Percentiles rank a stretch among this genome's conserved stretches.
Conservation (phyloP, 2,888 invertebrate species). For the Eilema caniola region DNA sequence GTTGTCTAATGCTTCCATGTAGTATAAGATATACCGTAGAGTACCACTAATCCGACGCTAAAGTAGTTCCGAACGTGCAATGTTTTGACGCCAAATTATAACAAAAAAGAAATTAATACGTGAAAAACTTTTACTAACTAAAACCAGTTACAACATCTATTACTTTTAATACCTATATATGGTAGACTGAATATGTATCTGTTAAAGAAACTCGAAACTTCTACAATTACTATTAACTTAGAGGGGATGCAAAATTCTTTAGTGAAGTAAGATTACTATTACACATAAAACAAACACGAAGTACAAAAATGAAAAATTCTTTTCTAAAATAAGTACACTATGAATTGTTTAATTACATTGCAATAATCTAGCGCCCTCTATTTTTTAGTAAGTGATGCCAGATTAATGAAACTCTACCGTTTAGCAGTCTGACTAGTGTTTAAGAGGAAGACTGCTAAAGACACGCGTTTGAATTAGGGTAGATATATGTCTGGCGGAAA, state of each 20-base stretch:
- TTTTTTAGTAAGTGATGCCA: background rate
- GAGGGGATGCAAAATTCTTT: background rate
- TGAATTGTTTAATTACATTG: background rate
- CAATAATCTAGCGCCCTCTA: background rate
- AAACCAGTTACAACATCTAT: background rate
- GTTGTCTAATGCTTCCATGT: background rate
- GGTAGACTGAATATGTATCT: background rate
- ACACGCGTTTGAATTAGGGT: background rate
- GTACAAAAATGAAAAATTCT: background rate
- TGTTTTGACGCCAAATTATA: too few relatives aligned
- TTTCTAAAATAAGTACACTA: background rate
- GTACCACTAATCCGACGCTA: background rate
- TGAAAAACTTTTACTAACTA: background rate
- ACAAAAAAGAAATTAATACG: background rate
- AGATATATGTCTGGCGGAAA: background rate
- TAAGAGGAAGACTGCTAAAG: conserved; percentile 4
- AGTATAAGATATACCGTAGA: conserved; percentile 18
- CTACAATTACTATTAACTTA: background rate
- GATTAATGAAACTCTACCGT: background rate
- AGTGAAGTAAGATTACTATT: background rate
- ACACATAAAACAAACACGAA: background rate
- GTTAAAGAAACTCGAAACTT: background rate
- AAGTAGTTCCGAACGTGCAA: background rate
- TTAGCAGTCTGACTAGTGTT: background rate
- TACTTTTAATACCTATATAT: background rate